Conservation (phyloP, 2,888 invertebrate genomes). For the Griposia aprilina region DNA sequence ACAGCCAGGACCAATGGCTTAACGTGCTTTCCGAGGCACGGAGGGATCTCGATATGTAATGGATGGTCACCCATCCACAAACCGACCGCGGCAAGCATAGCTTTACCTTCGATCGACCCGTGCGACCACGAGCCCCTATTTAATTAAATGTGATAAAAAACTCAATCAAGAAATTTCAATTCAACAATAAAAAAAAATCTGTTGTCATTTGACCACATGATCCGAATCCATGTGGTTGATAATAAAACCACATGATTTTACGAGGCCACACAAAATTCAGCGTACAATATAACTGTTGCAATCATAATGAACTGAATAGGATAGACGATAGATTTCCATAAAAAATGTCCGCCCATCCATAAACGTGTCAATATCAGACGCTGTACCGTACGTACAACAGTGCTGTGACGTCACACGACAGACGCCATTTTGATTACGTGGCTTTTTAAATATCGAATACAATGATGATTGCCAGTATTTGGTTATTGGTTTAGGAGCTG, state of each 20-base stretch:
- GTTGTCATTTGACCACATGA: conserved; percentile 9
- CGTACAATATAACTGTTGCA: conserved; percentile 20
- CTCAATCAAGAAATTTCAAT: neutral
- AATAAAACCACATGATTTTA: conserved; percentile 41
- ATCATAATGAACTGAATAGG: conserved; percentile 40
- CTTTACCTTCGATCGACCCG: no score
- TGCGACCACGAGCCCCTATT: no score
- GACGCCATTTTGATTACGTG: conserved; percentile 44
- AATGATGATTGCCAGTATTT: neutral
- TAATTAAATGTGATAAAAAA: no score
- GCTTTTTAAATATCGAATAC: conserved; percentile 21
- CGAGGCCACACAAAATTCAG: conserved; percentile 27
- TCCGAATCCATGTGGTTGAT: neutral
- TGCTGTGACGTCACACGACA: conserved; percentile 42
- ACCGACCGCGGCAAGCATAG: no score
- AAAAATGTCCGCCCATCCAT: conserved; percentile 49
- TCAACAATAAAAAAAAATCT: conserved; percentile 9
- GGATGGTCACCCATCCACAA: no score
- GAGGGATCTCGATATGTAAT: no score
- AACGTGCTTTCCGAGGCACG: no score
- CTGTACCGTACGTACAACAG: conserved; percentile 27
- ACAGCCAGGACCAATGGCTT: no score
- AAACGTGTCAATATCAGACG: conserved; percentile 47
- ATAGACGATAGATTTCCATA: conserved; percentile 45
- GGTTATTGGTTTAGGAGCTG: neutral